phyloP scores from a whole-genome alignment of 2,113 vertebrate genomes.

The Leptobrachium ailaonicum region DNA sequence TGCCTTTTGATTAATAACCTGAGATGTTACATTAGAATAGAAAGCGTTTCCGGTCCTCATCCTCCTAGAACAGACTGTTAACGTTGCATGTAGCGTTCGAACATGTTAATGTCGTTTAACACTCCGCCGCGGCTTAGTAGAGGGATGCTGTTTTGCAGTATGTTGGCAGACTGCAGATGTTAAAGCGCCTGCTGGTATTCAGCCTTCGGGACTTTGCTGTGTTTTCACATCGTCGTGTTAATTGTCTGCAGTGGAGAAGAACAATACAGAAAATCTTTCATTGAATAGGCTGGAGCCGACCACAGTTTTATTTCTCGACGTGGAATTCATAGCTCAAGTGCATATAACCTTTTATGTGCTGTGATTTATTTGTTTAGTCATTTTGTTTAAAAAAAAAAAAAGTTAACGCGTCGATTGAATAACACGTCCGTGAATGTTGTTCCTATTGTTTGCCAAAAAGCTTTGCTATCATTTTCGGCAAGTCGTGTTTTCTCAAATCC shows the following conservation, averaged over 20 bases:
- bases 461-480: too few species aligned
- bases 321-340: background rate
- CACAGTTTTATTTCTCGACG: too few species aligned
- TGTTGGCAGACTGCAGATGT: slow-evolving; percentile 20
- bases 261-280: background rate
- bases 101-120: slow-evolving; percentile 4
- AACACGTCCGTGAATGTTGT: too few species aligned
- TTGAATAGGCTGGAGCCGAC: background rate
- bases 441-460: too few species aligned
- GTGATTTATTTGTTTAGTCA: too few species aligned
- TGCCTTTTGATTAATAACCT: slow-evolving; percentile 1
- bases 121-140: slow-evolving; percentile 3
- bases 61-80: slow-evolving; percentile 10
- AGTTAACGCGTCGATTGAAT: too few species aligned
- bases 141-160: slow-evolving; percentile 16
- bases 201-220: slow-evolving; percentile 15
- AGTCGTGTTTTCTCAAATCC: too few species aligned
- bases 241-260: slow-evolving; percentile 16
- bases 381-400: too few species aligned
- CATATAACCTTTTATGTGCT: background rate
- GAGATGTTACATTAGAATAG: background rate
- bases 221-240: slow-evolving; percentile 24
- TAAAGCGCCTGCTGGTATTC: slow-evolving; percentile 13
- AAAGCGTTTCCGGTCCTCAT: background rate
- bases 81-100: background rate